Percentiles rank a stretch among this genome's conserved stretches.
Conservation (phyloP, 35 echinoderm and acorn worm species). For the Heliocidaris erythrogramma region DNA sequence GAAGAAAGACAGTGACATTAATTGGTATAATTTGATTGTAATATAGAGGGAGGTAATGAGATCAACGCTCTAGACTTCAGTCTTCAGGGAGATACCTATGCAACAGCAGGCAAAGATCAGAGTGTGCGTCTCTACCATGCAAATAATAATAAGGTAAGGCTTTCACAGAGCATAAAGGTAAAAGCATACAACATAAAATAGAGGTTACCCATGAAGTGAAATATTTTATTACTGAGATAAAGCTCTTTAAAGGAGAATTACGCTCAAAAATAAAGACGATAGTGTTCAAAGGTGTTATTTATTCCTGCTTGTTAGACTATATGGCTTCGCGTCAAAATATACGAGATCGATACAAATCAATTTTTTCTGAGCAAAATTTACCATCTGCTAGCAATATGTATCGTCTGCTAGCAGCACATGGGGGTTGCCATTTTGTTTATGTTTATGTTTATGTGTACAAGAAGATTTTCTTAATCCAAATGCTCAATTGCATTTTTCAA, state of each 20-base stretch:
- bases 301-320: too few relatives aligned
- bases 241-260: neutral
- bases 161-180: neutral
- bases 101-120: constrained; percentile 93
- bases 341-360: too few relatives aligned
- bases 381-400: too few relatives aligned
- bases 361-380: too few relatives aligned
- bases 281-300: too few relatives aligned
- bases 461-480: too few relatives aligned
- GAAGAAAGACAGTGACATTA: neutral
- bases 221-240: neutral
- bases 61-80: constrained; percentile 95
- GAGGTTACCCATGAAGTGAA: neutral
- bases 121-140: constrained; percentile 77
- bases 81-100: constrained; percentile 80
- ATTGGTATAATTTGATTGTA: neutral
- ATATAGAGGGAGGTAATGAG: constrained; percentile 85
- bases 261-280: too few relatives aligned
- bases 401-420: too few relatives aligned
- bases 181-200: neutral
- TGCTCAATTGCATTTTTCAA: too few relatives aligned
- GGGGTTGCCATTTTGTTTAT: too few relatives aligned
- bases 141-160: constrained; percentile 74
- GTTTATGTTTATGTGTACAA: too few relatives aligned
- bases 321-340: too few relatives aligned